phyloP scores from a whole-genome alignment of 2,888 invertebrate species.

The Apodemia zela region DNA sequence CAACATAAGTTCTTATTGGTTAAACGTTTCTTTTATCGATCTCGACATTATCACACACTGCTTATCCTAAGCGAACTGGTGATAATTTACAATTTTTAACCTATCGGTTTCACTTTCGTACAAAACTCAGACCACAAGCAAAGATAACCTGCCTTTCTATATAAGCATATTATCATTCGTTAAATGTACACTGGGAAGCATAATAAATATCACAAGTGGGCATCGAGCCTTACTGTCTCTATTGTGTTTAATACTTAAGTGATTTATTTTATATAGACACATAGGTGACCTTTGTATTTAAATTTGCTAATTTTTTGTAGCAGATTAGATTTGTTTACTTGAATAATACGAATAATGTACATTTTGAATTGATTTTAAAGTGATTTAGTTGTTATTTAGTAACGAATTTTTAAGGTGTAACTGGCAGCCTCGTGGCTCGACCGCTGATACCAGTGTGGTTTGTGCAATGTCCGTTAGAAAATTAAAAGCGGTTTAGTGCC shows the following conservation, averaged over 20 bases:
- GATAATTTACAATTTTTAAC: too few species aligned
- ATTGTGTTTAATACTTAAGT: constrained; percentile 76
- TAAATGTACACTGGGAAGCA: constrained; percentile 66
- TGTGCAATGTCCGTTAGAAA: constrained; percentile 68
- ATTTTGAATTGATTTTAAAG: constrained; percentile 79
- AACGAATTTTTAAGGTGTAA: constrained; percentile 74
- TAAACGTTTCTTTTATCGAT: too few species aligned
- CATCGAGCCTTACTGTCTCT: constrained; percentile 52
- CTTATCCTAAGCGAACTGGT: too few species aligned
- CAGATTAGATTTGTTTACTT: constrained; percentile 78
- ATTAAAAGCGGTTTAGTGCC: constrained; percentile 31
- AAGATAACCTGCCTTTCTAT: neutral
- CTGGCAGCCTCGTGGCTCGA: constrained; percentile 67
- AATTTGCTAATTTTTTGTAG: constrained; percentile 80
- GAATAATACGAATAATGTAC: constrained; percentile 75
- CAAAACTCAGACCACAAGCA: neutral
- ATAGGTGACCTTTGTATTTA: constrained; percentile 78
- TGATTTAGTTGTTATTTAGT: constrained; percentile 80
- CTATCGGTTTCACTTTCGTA: too few species aligned
- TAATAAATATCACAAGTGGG: constrained; percentile 74
- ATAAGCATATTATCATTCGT: constrained; percentile 48
- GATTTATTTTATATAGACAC: constrained; percentile 74
- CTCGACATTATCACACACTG: too few species aligned
- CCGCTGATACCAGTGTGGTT: constrained; percentile 70
- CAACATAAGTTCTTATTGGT: too few species aligned